Base-by-base conservation (phyloP, 1,140 invertebrate species). In the Drosophila novamexicana region DNA sequence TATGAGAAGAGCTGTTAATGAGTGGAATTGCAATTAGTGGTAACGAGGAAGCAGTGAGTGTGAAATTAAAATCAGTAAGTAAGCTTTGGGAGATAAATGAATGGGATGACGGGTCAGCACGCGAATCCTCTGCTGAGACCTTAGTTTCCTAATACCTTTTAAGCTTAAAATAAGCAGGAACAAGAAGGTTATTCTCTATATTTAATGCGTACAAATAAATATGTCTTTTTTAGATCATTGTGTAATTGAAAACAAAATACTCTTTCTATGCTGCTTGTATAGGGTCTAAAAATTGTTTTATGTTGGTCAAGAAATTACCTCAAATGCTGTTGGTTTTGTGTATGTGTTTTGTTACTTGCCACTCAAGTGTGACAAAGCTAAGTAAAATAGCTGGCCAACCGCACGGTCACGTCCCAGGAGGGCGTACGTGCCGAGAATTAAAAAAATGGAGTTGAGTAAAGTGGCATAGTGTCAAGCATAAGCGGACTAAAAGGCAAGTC, bases 341-440 rank as follows among this genome's bases (percentile, higher is more conserved):
- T 53, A 6, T 53, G 32, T 37, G 14, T 54, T 54, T 54, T 54
- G 52, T 37, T 53, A 16, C 29, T 37, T 68, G 58, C 32, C 82
- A 78, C 63, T 86, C 67, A 42, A 54, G 45, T 64, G 50, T 5
- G 54, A 42, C 7, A 36, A 62, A 50, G 56, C 66, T 68, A 34
- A 61, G 49, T 37, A 56, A 12, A 53, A 57, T 16, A 39, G 66
- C 54, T 62, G 56, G 65, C 71, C 50, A 40, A 47, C 64, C 70
- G 34, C 57, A 79, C 42, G 75, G 80, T 75, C 81, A 86, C 75
- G 69, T 84, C 22, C 73, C 42, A 34, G 14, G 1, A 34, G n/a
- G 1, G 4, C 42, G 63, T 71, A 75, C 52, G 53, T 65, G 75
- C 44, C 63, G 45, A 75, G 63, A 62, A 59, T 57, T 12, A 71